A percentile compares a stretch with the other conserved stretches of the same genome.
Conservation (phyloP, 2,113 vertebrate species). For the Morone chrysops region DNA sequence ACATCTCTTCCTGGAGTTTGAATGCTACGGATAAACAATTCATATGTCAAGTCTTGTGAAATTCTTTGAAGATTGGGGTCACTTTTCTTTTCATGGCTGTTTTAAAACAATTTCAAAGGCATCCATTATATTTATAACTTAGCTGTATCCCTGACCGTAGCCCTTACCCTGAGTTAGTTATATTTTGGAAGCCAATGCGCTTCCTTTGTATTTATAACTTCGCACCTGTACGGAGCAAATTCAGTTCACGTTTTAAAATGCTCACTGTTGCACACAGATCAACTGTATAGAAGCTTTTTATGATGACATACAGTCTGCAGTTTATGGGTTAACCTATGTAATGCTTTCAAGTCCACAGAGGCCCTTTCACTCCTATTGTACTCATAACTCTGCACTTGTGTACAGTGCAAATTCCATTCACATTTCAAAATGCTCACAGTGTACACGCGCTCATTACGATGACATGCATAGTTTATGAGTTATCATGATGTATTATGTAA, state of each 20-base stretch:
- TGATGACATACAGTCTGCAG: no score
- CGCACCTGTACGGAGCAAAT: no score
- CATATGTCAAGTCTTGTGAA: not conserved
- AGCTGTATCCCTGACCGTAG: not conserved
- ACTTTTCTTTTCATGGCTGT: not conserved
- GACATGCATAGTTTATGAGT: not conserved
- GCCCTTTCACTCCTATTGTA: not conserved
- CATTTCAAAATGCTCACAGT: not conserved
- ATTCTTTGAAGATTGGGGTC: not conserved
- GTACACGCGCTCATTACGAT: no score
- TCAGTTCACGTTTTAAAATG: no score
- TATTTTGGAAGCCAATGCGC: no score
- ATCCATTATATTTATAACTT: not conserved
- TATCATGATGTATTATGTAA: not conserved
- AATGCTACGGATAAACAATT: not conserved
- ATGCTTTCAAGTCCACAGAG: no score
- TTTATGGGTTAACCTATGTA: no score
- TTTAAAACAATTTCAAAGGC: no score
- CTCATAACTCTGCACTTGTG: not conserved
- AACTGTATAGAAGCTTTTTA: not conserved
- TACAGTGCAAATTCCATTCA: not conserved
- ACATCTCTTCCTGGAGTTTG: not conserved
- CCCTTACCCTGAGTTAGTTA: no score
- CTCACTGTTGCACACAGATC: not conserved
- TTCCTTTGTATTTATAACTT: no score